A percentile compares a stretch with the other conserved stretches of the same genome.
phyloP scores from a whole-genome alignment of 1,140 invertebrate species.

The Goniozus legneri region DNA sequence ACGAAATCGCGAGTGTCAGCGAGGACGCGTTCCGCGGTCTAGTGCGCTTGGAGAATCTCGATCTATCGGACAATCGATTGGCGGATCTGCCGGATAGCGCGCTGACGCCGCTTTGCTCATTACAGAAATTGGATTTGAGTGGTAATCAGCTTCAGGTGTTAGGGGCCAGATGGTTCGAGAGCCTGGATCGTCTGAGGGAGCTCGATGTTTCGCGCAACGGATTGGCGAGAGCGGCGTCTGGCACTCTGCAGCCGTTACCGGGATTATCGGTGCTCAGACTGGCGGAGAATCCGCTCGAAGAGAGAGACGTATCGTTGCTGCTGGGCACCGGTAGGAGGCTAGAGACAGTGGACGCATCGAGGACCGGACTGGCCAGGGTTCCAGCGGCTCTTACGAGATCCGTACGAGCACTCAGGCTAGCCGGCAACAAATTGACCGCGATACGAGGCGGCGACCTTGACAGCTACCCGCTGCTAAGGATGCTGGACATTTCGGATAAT shows the following conservation, averaged over 20 bases:
- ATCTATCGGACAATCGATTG: slow-evolving; percentile 66
- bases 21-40: slow-evolving; percentile 54
- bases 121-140: slow-evolving; percentile 70
- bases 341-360: slow-evolving; percentile 78
- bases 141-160: slow-evolving; percentile 64
- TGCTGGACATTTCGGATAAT: slow-evolving; percentile 80
- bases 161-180: slow-evolving; percentile 60
- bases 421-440: slow-evolving; percentile 70
- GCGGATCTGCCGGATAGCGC: slow-evolving; percentile 57
- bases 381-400: slow-evolving; percentile 82
- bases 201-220: slow-evolving; percentile 79
- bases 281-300: slow-evolving; percentile 66
- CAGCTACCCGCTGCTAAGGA: slow-evolving; percentile 79
- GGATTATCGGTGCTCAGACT: slow-evolving; percentile 74
- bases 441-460: slow-evolving; percentile 83
- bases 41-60: slow-evolving; percentile 50
- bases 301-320: slow-evolving; percentile 61
- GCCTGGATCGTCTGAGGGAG: slow-evolving; percentile 66
- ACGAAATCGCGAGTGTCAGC: slow-evolving; percentile 55
- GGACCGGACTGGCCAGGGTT: slow-evolving; percentile 73
- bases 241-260: slow-evolving; percentile 69
- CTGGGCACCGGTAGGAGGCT: slow-evolving; percentile 68
- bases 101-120: slow-evolving; percentile 57
- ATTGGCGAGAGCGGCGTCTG: slow-evolving; percentile 65
- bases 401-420: slow-evolving; percentile 72